Base-by-base conservation (phyloP, 2,113 vertebrate species). In the Nannospalax galili region DNA sequence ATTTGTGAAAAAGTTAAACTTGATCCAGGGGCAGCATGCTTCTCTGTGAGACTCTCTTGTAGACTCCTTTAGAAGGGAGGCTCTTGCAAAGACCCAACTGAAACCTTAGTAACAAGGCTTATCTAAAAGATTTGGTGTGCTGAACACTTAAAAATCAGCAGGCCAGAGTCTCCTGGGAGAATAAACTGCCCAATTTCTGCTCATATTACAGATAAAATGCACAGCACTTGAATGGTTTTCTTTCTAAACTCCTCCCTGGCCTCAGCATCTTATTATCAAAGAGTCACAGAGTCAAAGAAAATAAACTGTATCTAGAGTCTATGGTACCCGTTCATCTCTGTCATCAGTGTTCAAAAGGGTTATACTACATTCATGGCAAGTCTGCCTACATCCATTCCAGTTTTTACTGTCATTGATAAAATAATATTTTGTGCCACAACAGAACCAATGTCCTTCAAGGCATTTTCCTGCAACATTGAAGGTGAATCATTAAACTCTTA, bases 271-370 rank as follows among this genome's bases (percentile, higher is more conserved):
- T 80, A 40, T 52, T 40, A 70, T 24, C 7, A 15, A 72, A 2
- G 7, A 30, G 22, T 52, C 17, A 75, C 2, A 85, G 4, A n/a
- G 35, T 28, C 17, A 7, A 77, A 58, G 60, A 95, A 40, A 72
- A 73, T 67, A 92, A 90, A 56, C 5, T 20, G 3, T 20, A 70
- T 19, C 2, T 62, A 88, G 5, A 40, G 35, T 70, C 22, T 22
- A 11, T 8, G 0, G 35, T 97, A 97, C 97, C 96, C 2, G 24
- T 79, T 97, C 96, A 9, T 81, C 26, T 24, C 22, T 0, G 65
- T 95, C 10, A 19, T 95, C 56, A 90, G 82, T 95, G 81, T 77
- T 95, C 94, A 97, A 24, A 90, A 96, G 81, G 32, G n/a, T 93
- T 4, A 32, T 88, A 17, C 2, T 0, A 0, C 26, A n/a, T 9